phyloP scores from a whole-genome alignment of 2,797 vertebrate genomes.

The Mormyrops boulengeri region DNA sequence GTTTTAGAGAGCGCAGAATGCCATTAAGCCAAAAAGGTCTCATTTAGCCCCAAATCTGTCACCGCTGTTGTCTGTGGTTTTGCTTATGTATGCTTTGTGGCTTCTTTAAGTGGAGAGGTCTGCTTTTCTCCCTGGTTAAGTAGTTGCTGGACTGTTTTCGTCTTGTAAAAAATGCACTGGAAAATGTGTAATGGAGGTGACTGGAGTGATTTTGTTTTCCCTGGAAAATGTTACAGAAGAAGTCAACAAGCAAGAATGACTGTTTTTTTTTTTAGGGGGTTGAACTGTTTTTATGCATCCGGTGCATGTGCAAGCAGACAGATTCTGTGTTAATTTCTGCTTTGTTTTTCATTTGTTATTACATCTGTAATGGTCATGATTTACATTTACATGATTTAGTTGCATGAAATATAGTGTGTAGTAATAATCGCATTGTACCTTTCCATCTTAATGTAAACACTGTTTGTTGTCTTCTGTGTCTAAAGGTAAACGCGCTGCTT shows the following conservation, averaged over 20 bases:
- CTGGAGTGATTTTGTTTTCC: conserved; percentile 9
- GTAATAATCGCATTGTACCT: background rate
- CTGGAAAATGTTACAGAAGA: conserved; percentile 37
- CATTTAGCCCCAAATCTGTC: background rate
- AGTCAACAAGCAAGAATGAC: background rate
- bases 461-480: background rate
- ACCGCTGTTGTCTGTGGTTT: background rate
- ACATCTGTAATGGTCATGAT: background rate
- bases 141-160: conserved; percentile 31
- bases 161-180: conserved; percentile 42
- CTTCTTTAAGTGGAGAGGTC: conserved; percentile 14
- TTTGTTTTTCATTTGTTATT: background rate
- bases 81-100: background rate
- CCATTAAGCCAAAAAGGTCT: background rate
- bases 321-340: background rate
- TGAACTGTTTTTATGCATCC: background rate
- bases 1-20: background rate
- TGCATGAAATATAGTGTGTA: background rate
- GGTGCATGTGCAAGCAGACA: background rate
- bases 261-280: background rate
- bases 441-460: background rate
- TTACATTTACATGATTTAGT: background rate
- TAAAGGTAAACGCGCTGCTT: background rate
- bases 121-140: conserved; percentile 5
- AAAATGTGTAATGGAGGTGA: conserved; percentile 35